These are phyloP conservation scores for Tuberolachnus salignus DNA, from an alignment of 2,888 invertebrate species.

Conservation along the genomic window DNA sequence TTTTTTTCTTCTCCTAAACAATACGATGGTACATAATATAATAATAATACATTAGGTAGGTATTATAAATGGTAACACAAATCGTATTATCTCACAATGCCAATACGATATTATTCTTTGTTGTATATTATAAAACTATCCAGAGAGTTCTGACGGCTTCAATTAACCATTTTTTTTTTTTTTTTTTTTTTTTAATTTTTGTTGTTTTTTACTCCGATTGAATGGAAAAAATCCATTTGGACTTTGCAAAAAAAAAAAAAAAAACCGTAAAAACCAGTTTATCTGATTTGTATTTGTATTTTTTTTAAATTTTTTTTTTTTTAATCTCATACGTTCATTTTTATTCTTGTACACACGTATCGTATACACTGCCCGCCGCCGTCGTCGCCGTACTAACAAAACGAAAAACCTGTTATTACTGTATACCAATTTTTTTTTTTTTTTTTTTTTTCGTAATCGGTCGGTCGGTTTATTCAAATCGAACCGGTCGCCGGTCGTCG, in stretches of 20 bases:
- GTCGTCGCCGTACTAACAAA: neutral
- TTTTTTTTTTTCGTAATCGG: slow-evolving; percentile 13
- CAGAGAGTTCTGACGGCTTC: slow-evolving; percentile 6
- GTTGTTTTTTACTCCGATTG: slow-evolving; percentile 12
- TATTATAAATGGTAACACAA: neutral
- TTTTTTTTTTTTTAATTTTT: neutral
- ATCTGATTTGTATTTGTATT: slow-evolving; percentile 17
- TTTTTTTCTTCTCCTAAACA: too few species aligned
- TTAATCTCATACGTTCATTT: slow-evolving; percentile 27
- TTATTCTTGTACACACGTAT: slow-evolving; percentile 3
- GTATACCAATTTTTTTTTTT: slow-evolving; percentile 19
- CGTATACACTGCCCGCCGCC: neutral
- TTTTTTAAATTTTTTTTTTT: too few species aligned
- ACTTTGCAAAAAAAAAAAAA: slow-evolving; percentile 27
- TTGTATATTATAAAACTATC: too few species aligned
- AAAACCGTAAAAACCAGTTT: slow-evolving; percentile 41
- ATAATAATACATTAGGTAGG: too few species aligned
- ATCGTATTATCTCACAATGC: neutral
- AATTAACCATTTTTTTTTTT: slow-evolving; percentile 31
- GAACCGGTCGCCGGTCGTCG: slow-evolving; percentile 45
- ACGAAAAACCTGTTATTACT: slow-evolving; percentile 32
- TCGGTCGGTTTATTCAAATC: slow-evolving; percentile 39
- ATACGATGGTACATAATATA: too few species aligned
- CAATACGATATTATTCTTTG: neutral
- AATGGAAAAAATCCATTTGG: slow-evolving; percentile 29